These are phyloP conservation scores for Anthopleura sola DNA, from an alignment of 64 coral and sea anemone genomes.

Conservation along the genomic window DNA sequence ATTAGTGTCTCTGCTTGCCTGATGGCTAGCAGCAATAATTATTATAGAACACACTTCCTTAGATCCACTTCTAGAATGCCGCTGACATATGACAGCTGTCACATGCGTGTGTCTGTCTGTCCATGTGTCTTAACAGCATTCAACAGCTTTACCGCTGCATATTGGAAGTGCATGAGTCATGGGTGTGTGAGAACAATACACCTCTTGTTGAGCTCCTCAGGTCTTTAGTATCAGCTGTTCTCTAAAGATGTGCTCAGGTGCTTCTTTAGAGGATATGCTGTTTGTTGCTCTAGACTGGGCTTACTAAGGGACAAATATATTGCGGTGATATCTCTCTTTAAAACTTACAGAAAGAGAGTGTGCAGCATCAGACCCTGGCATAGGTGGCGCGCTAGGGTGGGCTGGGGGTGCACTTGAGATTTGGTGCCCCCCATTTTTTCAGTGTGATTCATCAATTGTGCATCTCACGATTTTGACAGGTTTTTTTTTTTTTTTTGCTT, in stretches of 20 bases:
- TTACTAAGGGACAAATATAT: conserved; percentile 10
- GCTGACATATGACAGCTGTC: neutral
- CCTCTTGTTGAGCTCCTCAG: conserved; percentile 44
- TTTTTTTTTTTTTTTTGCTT: too few species aligned
- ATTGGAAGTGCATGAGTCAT: conserved; percentile 99
- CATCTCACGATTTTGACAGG: too few species aligned
- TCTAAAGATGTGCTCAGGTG: neutral
- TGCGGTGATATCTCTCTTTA: too few species aligned
- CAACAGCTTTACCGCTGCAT: conserved; percentile 93
- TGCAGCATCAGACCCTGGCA: too few species aligned
- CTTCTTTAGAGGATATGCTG: neutral
- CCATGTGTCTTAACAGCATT: conserved; percentile 25
- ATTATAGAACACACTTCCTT: conserved; percentile 82
- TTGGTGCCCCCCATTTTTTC: too few species aligned
- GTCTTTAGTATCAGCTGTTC: neutral
- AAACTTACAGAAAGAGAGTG: too few species aligned
- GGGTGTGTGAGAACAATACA: conserved; percentile 89
- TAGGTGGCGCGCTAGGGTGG: too few species aligned
- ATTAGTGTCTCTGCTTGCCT: too few species aligned
- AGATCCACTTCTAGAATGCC: conserved; percentile 86
- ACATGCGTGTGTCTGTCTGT: conserved; percentile 45
- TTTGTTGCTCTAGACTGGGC: conserved; percentile 12
- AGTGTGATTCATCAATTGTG: too few species aligned
- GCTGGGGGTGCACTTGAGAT: too few species aligned
- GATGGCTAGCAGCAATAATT: too few species aligned